phyloP scores from a whole-genome alignment of 2,888 invertebrate genomes.

The Sepiola atlantica region DNA sequence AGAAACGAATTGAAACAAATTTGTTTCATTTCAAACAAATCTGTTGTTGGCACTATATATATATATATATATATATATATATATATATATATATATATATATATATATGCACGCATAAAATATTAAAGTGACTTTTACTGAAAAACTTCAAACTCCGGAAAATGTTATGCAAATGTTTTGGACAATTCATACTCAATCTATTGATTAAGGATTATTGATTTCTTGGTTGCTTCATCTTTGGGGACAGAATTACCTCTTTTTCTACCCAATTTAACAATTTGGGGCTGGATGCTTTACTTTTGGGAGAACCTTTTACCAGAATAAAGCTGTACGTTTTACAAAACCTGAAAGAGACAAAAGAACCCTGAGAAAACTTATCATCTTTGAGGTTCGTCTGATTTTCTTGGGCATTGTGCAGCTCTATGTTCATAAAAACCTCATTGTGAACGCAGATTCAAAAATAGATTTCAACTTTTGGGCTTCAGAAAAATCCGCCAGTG shows the following conservation, averaged over 20 bases:
- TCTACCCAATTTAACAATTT: neutral
- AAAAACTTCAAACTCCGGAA: conserved; percentile 6
- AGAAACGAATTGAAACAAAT: neutral
- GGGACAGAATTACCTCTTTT: neutral
- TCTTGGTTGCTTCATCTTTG: neutral
- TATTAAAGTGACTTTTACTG: neutral
- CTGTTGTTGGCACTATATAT: neutral
- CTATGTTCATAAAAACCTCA: neutral
- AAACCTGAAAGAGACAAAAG: neutral
- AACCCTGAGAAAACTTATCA: neutral
- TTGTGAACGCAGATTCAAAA: neutral
- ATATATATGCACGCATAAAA: neutral
- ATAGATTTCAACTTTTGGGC: neutral
- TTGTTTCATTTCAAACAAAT: neutral
- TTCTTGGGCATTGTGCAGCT: neutral
- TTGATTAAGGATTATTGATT: neutral
- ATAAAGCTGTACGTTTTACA: neutral
- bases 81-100: neutral
- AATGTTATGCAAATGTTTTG: neutral
- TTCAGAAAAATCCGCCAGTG: neutral
- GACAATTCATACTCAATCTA: neutral
- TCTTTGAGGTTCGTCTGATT: neutral
- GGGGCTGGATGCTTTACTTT: neutral
- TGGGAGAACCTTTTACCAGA: neutral
- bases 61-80: neutral